Evolutionary conservation across 2,113 vertebrate species (phyloP), one percentile per base, ranked within the genome.

Genomic region (Saiga tatarica): DNA sequence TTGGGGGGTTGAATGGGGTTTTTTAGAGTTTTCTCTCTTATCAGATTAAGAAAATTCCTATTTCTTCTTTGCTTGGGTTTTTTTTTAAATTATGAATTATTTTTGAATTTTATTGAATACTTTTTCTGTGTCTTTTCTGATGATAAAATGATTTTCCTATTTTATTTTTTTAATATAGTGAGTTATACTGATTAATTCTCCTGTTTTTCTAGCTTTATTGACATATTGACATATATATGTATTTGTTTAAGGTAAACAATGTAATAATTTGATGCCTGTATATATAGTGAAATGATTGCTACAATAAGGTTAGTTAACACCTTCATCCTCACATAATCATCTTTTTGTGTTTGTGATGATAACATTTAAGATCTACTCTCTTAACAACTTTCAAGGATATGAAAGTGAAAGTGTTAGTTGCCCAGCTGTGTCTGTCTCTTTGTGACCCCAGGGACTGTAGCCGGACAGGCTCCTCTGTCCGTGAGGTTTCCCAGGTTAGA

Each of bases 31-130:
- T 71, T 26, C 6, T 76, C 12, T 81, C 55, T 60, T 23, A 50
- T 81, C 76, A 53, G 57, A 89, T 92, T 76, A 87, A 82, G 87
- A 96, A 82, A 62, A 88, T 82, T 86, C 53, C 30, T 50, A n/a
- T 82, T 91, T 95, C 93, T 93, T 25, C n/a, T 64, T 91, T 92
- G 67, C 84, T 91, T 60, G 50, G 59, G 39, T 62, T 81, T 36
- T 52, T 36, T 52, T 52, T 85, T 12, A 15, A 11, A 50, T 30
- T 28, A 50, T 91, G 8, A 45, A 71, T 87, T 13, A 10, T 17
- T 83, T 86, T 87, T 39, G 1, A 86, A 53, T 88, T 83, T 94
- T 93, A 83, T 60, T 60, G 53, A 50, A 12, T 60, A 19, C 11
- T 64, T 57, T 84, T 89, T 59, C 57, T 94, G 4, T 85, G 19